These are phyloP conservation scores for Leucozona laternaria DNA, from an alignment of 2,888 invertebrate genomes.

Conservation along the genomic window DNA sequence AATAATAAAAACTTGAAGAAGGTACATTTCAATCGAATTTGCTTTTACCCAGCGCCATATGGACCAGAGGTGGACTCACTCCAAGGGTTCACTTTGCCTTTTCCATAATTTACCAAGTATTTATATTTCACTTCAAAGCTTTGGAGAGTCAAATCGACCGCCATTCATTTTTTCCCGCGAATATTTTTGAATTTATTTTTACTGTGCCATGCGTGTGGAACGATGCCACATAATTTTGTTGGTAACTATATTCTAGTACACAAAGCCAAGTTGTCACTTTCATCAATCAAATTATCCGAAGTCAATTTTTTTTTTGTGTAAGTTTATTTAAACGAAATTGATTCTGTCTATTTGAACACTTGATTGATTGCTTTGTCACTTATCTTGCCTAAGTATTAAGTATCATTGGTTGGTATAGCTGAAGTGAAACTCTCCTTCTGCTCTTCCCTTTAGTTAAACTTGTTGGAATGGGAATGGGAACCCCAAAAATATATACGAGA, in stretches of 20 bases:
- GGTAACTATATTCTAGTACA: not conserved
- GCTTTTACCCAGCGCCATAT: no score
- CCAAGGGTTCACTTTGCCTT: no score
- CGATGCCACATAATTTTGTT: not conserved
- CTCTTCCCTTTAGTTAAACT: not conserved
- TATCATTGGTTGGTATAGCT: not conserved
- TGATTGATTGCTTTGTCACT: conserved; percentile 62
- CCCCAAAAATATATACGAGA: conserved; percentile 3
- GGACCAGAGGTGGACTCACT: no score
- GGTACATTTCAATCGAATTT: no score
- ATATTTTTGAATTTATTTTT: conserved; percentile 41
- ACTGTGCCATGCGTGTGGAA: conserved; percentile 23
- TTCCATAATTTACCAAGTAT: no score
- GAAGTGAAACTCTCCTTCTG: conserved; percentile 6
- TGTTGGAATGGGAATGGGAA: no score
- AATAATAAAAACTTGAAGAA: not conserved
- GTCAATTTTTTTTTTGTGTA: conserved; percentile 60
- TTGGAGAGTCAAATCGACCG: no score
- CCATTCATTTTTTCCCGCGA: not conserved
- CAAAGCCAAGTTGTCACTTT: conserved; percentile 72
- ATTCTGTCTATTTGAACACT: conserved; percentile 72
- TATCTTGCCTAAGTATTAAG: not conserved
- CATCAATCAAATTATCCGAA: conserved; percentile 73
- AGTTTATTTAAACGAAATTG: conserved; percentile 74
- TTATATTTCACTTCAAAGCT: no score